Percentiles rank a stretch among this genome's conserved stretches.
phyloP scores from a whole-genome alignment of 2,797 vertebrate genomes.

The Harpagifer antarcticus region DNA sequence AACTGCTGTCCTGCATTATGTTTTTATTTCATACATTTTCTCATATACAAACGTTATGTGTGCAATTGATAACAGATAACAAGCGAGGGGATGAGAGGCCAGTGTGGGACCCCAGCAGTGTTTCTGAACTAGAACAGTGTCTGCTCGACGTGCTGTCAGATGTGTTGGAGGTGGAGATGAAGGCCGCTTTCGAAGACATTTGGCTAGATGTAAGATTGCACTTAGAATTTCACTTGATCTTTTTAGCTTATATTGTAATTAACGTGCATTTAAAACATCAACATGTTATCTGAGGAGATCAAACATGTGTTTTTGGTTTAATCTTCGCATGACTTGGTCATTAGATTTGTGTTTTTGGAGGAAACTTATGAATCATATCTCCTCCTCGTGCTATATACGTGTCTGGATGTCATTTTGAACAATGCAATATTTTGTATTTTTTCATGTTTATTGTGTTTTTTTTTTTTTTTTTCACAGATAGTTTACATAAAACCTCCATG shows the following conservation, averaged over 20 bases:
- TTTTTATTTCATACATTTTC: not conserved
- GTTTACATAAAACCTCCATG: constrained; percentile 92
- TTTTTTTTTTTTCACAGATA: constrained; percentile 81
- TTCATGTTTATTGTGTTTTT: not conserved
- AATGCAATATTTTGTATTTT: not conserved
- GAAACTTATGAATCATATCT: not conserved
- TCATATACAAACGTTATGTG: not conserved
- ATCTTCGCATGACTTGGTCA: not conserved
- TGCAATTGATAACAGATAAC: constrained; percentile 39
- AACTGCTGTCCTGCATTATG: not conserved
- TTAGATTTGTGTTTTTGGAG: constrained; percentile 1
- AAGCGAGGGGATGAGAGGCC: not conserved
- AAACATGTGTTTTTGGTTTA: not conserved
- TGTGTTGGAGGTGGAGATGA: constrained; percentile 93
- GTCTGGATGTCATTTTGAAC: not conserved
- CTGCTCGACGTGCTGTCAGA: constrained; percentile 89
- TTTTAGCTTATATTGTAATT: not conserved
- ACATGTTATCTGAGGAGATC: not conserved
- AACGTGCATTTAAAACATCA: not conserved
- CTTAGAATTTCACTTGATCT: constrained; percentile 1
- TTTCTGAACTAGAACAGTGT: constrained; percentile 85
- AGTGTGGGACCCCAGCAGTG: constrained; percentile 66
- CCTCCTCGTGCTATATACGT: not conserved
- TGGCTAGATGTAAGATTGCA: constrained; percentile 88
- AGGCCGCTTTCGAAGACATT: constrained; percentile 87